phyloP scores from a whole-genome alignment of 2,888 invertebrate species.

The Luffia ferchaultella region DNA sequence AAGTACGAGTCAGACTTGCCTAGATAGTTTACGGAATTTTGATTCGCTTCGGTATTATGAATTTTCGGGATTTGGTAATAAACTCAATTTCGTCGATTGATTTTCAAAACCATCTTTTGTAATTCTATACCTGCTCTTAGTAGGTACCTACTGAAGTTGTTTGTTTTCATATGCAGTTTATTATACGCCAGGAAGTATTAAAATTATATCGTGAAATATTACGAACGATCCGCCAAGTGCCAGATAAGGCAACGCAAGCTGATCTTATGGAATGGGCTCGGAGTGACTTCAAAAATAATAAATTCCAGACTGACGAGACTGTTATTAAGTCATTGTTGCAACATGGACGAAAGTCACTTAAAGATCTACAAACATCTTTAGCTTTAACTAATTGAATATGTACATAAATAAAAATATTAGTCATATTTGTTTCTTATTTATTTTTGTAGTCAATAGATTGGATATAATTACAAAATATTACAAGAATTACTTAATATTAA shows the following conservation, averaged over 20 bases:
- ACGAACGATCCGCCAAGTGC: conserved; percentile 70
- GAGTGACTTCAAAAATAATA: conserved; percentile 76
- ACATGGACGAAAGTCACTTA: conserved; percentile 74
- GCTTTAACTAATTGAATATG: conserved; percentile 60
- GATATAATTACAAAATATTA: too few relatives aligned
- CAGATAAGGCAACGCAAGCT: conserved; percentile 66
- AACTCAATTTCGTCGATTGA: too few relatives aligned
- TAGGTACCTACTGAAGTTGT: too few relatives aligned
- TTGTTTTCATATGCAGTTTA: too few relatives aligned
- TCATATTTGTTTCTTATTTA: too few relatives aligned
- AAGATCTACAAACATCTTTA: conserved; percentile 71
- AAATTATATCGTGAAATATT: conserved; percentile 79
- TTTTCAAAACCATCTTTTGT: too few relatives aligned
- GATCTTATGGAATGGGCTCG: conserved; percentile 79
- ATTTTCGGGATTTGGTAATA: too few relatives aligned
- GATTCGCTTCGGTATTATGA: conserved; percentile 3
- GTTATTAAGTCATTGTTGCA: conserved; percentile 75
- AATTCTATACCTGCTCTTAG: too few relatives aligned
- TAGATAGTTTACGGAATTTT: too few relatives aligned
- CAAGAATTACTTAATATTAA: too few relatives aligned
- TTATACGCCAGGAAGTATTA: conserved; percentile 80
- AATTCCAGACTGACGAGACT: conserved; percentile 75
- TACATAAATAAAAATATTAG: too few relatives aligned
- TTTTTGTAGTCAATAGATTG: too few relatives aligned
- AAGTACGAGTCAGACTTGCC: background rate